Conservation (phyloP, 1,140 invertebrate genomes). For the Drosophila saltans region DNA sequence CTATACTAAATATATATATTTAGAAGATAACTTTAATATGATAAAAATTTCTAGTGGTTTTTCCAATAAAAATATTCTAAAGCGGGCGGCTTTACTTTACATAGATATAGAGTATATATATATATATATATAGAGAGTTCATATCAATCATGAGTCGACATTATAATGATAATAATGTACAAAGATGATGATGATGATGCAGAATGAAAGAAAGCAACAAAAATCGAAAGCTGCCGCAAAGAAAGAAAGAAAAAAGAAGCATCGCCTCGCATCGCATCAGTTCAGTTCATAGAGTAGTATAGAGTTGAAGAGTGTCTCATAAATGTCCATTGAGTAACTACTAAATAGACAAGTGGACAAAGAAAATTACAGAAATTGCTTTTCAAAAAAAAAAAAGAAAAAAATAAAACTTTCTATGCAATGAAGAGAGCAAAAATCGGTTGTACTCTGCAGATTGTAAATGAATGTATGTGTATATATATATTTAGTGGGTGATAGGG, state of each 20-base stretch:
- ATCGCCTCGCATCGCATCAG: too few species aligned
- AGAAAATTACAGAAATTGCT: constrained; percentile 65
- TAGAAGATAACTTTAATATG: too few species aligned
- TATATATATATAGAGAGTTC: constrained; percentile 20
- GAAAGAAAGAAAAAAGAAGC: not conserved
- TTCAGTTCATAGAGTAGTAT: too few species aligned
- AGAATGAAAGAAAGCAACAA: constrained; percentile 30
- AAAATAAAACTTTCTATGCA: constrained; percentile 54
- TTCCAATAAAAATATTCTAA: too few species aligned
- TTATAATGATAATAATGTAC: not conserved
- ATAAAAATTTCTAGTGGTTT: too few species aligned
- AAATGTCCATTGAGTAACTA: constrained; percentile 28
- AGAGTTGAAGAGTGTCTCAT: not conserved
- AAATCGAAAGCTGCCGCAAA: constrained; percentile 48
- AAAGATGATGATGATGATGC: constrained; percentile 3
- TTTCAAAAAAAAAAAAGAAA: constrained; percentile 22
- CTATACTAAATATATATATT: too few species aligned
- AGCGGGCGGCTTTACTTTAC: not conserved
- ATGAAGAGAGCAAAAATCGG: constrained; percentile 21
- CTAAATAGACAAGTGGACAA: constrained; percentile 23
- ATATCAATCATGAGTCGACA: constrained; percentile 31
- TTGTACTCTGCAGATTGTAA: constrained; percentile 19
- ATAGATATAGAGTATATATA: too few species aligned
- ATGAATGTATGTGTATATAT: constrained; percentile 6
- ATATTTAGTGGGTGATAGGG: constrained; percentile 18